Conservation (phyloP, 2,888 invertebrate species). For the Thymelicus sylvestris region DNA sequence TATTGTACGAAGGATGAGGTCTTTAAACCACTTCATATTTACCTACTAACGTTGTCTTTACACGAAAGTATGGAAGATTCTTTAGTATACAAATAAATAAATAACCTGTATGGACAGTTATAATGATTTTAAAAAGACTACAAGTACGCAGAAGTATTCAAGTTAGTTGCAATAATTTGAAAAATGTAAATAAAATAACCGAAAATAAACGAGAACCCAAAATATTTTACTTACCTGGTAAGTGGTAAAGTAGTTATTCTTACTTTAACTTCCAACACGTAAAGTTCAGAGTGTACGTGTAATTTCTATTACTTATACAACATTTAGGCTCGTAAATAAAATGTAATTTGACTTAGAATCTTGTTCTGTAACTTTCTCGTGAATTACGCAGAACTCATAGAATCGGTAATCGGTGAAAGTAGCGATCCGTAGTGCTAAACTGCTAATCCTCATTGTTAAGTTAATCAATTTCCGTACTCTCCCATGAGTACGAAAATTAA, state of each 20-base stretch:
- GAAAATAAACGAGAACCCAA: too few relatives aligned
- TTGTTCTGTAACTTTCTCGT: conserved; percentile 20
- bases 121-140: too few relatives aligned
- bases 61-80: too few relatives aligned
- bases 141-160: too few relatives aligned
- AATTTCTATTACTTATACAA: background rate
- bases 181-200: too few relatives aligned
- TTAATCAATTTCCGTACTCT: conserved; percentile 35
- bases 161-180: too few relatives aligned
- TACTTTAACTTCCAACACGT: too few relatives aligned
- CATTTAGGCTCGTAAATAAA: background rate
- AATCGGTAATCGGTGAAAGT: conserved; percentile 35
- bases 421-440: conserved; percentile 13
- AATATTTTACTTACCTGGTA: too few relatives aligned
- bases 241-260: too few relatives aligned
- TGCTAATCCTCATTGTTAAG: conserved; percentile 31
- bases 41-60: background rate
- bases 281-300: too few relatives aligned
- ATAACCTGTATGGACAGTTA: too few relatives aligned
- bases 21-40: background rate
- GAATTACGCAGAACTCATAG: conserved; percentile 22
- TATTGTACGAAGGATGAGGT: conserved; percentile 2
- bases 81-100: too few relatives aligned
- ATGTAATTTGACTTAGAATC: conserved; percentile 18
- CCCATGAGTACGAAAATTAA: conserved; percentile 38